phyloP scores from a whole-genome alignment of 2,888 invertebrate species.

The Scrobipalpa atriplicella region DNA sequence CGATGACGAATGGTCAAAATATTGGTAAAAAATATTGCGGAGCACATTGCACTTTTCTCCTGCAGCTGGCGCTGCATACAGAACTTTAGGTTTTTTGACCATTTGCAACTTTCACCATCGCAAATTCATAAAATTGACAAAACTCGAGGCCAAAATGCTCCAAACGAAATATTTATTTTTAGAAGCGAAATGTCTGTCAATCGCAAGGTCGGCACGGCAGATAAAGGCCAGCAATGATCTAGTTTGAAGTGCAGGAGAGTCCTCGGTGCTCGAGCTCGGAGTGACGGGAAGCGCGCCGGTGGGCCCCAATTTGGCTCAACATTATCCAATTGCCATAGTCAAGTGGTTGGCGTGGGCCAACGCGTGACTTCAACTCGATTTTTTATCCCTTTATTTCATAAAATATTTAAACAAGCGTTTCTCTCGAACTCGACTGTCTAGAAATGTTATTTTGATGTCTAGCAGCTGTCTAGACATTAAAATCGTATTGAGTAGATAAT shows the following conservation, averaged over 20 bases:
- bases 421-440: background rate
- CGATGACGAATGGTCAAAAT: too few species aligned
- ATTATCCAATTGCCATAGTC: constrained; percentile 77
- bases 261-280: constrained; percentile 58
- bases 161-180: background rate
- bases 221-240: constrained; percentile 64
- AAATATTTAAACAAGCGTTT: background rate
- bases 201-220: too few species aligned
- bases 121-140: too few species aligned
- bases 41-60: too few species aligned
- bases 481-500: too few species aligned
- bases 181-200: constrained; percentile 28
- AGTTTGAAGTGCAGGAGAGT: constrained; percentile 40
- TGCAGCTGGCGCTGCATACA: too few species aligned
- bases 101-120: too few species aligned
- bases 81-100: too few species aligned
- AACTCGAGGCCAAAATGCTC: too few species aligned
- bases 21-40: too few species aligned
- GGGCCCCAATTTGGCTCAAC: constrained; percentile 74
- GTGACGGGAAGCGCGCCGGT: constrained; percentile 69
- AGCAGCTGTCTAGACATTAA: background rate
- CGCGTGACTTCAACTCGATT: constrained; percentile 72
- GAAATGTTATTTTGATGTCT: background rate
- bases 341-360: constrained; percentile 80
- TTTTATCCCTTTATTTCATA: constrained; percentile 42